phyloP scores from a whole-genome alignment of 92 coral and sea anemone species.

The Heteractis magnifica region DNA sequence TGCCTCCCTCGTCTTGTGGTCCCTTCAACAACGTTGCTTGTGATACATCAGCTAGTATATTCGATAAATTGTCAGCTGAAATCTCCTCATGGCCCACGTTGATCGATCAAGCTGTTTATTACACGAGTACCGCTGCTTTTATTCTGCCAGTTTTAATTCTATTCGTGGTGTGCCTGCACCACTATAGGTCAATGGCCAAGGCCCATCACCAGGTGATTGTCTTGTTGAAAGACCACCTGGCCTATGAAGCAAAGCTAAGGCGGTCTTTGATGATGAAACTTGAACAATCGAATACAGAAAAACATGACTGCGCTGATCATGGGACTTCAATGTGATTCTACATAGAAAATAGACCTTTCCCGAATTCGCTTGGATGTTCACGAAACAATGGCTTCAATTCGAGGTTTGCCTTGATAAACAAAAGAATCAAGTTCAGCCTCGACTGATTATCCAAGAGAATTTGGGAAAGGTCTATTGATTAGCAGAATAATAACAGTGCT shows the following conservation, averaged over 20 bases:
- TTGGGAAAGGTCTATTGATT: no score
- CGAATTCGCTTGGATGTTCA: no score
- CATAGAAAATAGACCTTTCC: neutral
- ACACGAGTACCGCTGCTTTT: conserved; percentile 80
- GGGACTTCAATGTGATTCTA: neutral
- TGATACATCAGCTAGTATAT: conserved; percentile 54
- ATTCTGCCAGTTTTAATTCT: conserved; percentile 63
- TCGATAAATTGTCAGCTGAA: conserved; percentile 55
- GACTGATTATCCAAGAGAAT: no score
- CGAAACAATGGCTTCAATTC: no score
- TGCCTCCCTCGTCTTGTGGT: conserved; percentile 79
- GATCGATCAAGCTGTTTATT: conserved; percentile 67
- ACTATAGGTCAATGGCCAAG: conserved; percentile 74
- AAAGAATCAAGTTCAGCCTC: no score
- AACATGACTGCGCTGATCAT: conserved; percentile 41
- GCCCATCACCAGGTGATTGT: conserved; percentile 75
- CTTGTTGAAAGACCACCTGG: conserved; percentile 78
- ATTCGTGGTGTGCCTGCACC: conserved; percentile 63
- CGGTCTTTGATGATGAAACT: conserved; percentile 47
- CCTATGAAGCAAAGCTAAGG: conserved; percentile 66
- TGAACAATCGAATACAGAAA: conserved; percentile 5
- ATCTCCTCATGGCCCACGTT: conserved; percentile 70
- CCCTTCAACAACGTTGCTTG: conserved; percentile 80
- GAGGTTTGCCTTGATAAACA: no score
- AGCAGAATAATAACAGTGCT: no score